phyloP scores from a whole-genome alignment of 2,888 invertebrate genomes.

The Lypha dubia region DNA sequence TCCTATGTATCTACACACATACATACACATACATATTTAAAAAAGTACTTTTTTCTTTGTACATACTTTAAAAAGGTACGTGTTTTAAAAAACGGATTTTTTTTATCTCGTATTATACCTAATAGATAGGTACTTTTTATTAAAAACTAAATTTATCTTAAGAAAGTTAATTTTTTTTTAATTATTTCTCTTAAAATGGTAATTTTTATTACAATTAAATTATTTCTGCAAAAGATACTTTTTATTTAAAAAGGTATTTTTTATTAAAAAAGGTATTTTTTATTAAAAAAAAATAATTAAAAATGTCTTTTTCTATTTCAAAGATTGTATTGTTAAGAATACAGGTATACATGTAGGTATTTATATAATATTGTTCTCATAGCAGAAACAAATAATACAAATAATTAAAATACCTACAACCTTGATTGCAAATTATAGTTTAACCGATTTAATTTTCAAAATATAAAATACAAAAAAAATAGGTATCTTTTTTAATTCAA shows the following conservation, averaged over 20 bases:
- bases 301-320: no score
- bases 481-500: background rate
- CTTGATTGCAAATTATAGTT: no score
- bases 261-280: background rate
- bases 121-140: background rate
- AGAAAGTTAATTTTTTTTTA: background rate
- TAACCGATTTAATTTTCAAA: no score
- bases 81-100: background rate
- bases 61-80: background rate
- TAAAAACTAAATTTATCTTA: background rate
- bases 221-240: background rate
- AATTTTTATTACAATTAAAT: background rate
- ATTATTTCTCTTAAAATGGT: background rate
- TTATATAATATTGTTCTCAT: no score
- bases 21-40: no score
- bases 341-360: no score
- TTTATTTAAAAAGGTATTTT: background rate
- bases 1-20: no score
- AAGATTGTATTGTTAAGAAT: no score
- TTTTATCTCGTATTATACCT: no score
- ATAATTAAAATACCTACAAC: no score
- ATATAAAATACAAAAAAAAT: no score
- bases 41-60: background rate
- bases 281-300: background rate
- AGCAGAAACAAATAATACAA: no score